Evolutionary conservation across 2,888 invertebrate genomes (phyloP).

Genomic region (Sacculina carcini): DNA sequence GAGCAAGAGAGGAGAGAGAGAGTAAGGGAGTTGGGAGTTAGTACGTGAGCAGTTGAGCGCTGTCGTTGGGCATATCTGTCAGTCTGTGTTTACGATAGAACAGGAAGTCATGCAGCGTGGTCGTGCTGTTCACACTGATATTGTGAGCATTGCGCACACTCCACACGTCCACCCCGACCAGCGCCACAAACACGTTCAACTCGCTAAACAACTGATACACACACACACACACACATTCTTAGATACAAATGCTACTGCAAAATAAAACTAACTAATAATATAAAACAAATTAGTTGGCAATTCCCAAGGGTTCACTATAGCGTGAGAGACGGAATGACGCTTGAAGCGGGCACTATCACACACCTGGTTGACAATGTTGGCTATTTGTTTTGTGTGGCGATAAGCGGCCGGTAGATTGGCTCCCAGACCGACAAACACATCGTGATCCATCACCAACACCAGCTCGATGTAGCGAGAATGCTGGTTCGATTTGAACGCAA

Average conservation of each 20-base stretch:
- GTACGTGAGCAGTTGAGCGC: slow-evolving; percentile 83
- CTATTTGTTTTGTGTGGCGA: slow-evolving; percentile 66
- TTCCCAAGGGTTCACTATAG: too few species aligned
- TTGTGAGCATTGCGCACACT: slow-evolving; percentile 57
- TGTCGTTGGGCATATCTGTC: slow-evolving; percentile 74
- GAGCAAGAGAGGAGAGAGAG: too few species aligned
- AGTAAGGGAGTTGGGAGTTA: too few species aligned
- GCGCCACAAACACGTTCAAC: slow-evolving; percentile 76
- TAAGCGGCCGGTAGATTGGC: slow-evolving; percentile 43
- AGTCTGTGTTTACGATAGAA: slow-evolving; percentile 55
- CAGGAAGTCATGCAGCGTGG: slow-evolving; percentile 67
- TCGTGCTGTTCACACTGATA: slow-evolving; percentile 55
- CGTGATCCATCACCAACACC: slow-evolving; percentile 63
- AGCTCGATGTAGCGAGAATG: slow-evolving; percentile 66
- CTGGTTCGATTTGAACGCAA: slow-evolving; percentile 61
- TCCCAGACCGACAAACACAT: slow-evolving; percentile 52
- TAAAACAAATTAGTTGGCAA: too few species aligned
- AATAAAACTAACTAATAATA: neutral
- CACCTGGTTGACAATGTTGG: slow-evolving; percentile 86
- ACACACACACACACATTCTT: neutral
- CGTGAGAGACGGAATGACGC: too few species aligned
- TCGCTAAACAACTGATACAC: slow-evolving; percentile 57
- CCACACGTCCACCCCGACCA: slow-evolving; percentile 96
- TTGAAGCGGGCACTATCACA: slow-evolving; percentile 21
- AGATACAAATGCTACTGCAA: too few species aligned